Base-by-base conservation (phyloP, 1,140 invertebrate species). In the Heliconius congener region DNA sequence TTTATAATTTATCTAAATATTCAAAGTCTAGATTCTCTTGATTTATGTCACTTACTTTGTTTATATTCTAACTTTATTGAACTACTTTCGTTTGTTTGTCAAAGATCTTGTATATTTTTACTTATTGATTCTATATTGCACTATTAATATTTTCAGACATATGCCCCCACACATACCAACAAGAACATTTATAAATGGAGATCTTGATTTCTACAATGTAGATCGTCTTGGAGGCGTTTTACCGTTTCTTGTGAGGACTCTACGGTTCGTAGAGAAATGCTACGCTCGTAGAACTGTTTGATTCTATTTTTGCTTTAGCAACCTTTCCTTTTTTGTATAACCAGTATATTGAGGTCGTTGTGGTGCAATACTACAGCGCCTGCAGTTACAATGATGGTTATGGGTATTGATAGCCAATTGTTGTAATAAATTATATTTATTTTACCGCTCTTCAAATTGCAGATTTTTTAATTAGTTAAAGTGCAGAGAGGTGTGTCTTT, bases 121-220 rank as follows among this genome's bases (percentile, higher is more conserved):
- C 42, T 16, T 52, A 18, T 52, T 8, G 50, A 19, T 52, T 19
- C 18, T 52, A 52, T 52, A 52, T 16, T 1, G 11, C 13, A 46
- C 13, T 52, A 19, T 52, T 2, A 52, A 52, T 52, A 39, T 55
- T 80, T 77, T 5, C 83, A 93, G 91, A 2, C 81, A 86, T 16
- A 30, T 85, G 13, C 85, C 84, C 9, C 88, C 88, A 1, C 88
- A 91, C 76, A 55, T 93, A 27, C 92, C 93, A 13, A 83, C 90
- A 1, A 88, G 83, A 74, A 90, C 91, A 2, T 93, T 91, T 57
- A 91, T 94, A n/a, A 92, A 93, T 52, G 93, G 93, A 6, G 91
- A 93, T 70, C 77, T 94, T 27, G 93, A 94, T 72, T 94, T 92
- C 76, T 94, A 93, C 74, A 94, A 93, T 76, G 93, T 93, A 0